phyloP scores from a whole-genome alignment of 2,797 vertebrate species.

The Gymnopithys bicolor region DNA sequence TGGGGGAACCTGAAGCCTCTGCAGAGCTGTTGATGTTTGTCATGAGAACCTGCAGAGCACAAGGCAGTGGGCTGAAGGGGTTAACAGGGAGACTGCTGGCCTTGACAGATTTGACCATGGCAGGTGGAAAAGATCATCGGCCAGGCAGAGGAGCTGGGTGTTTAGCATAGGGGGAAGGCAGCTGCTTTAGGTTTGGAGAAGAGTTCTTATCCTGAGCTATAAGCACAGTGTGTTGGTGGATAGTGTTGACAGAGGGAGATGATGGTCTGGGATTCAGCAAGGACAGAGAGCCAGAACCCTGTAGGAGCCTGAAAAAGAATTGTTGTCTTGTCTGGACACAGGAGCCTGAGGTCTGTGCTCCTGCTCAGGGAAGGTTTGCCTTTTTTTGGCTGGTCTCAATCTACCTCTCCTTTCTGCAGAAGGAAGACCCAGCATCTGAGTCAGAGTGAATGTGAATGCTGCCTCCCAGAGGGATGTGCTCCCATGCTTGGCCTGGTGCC shows the following conservation, averaged over 20 bases:
- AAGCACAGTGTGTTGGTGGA: neutral
- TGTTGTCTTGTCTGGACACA: neutral
- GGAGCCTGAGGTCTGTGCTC: neutral
- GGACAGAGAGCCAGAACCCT: neutral
- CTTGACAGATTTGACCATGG: neutral
- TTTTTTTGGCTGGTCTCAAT: neutral
- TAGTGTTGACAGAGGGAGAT: neutral
- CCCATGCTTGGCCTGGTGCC: neutral
- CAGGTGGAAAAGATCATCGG: neutral
- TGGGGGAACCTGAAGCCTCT: neutral
- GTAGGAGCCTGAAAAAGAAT: neutral
- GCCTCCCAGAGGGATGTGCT: neutral
- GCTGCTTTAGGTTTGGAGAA: neutral
- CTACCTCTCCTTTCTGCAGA: neutral
- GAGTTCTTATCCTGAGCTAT: neutral
- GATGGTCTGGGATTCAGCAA: neutral
- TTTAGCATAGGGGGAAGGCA: neutral
- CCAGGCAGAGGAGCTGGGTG: neutral
- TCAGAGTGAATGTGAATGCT: neutral
- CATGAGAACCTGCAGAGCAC: neutral
- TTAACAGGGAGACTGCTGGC: neutral
- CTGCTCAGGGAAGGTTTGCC: rapidly evolving
- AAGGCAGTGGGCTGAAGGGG: neutral
- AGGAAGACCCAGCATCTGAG: neutral
- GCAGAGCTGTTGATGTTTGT: neutral